Percentiles rank a stretch among this genome's conserved stretches.
Evolutionary conservation across 2,888 invertebrate genomes (phyloP).

Genomic region (Sesia apiformis): DNA sequence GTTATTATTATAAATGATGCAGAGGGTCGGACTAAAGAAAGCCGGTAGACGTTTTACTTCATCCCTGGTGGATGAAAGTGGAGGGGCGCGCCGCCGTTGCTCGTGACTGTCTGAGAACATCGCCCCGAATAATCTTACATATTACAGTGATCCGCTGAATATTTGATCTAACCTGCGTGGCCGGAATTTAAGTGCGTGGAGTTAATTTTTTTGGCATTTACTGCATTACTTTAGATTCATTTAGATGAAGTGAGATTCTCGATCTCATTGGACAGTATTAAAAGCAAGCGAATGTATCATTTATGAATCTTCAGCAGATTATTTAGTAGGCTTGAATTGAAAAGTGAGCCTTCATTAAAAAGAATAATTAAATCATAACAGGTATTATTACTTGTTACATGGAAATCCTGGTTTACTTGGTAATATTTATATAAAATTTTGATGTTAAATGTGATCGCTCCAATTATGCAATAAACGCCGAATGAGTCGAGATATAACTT

Average conservation of each 20-base stretch:
- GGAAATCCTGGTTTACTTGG: too few relatives aligned
- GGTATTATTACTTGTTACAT: too few relatives aligned
- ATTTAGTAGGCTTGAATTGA: too few relatives aligned
- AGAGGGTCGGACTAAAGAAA: conserved; percentile 34
- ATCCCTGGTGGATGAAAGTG: conserved; percentile 28
- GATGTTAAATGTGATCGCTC: conserved; percentile 22
- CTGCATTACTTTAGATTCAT: too few relatives aligned
- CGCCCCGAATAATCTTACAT: conserved; percentile 26
- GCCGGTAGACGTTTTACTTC: conserved; percentile 19
- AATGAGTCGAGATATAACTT: conserved; percentile 15
- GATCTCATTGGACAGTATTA: too few relatives aligned
- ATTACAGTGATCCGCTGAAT: conserved; percentile 31
- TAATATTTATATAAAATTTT: neutral
- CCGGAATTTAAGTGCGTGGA: conserved; percentile 17
- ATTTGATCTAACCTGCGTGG: conserved; percentile 27
- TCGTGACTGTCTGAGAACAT: conserved; percentile 14
- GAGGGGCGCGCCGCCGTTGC: conserved; percentile 15
- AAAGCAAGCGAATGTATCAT: too few relatives aligned
- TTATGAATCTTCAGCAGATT: too few relatives aligned
- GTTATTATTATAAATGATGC: conserved; percentile 60
- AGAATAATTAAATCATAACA: too few relatives aligned
- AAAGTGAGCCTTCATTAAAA: too few relatives aligned
- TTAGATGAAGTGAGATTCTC: too few relatives aligned
- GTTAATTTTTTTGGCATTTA: too few relatives aligned
- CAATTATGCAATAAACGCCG: conserved; percentile 27